Percentiles rank a stretch among this genome's conserved stretches.
Evolutionary conservation across 2,888 invertebrate species (phyloP).

Genomic region (Meteorus cinctellus): DNA sequence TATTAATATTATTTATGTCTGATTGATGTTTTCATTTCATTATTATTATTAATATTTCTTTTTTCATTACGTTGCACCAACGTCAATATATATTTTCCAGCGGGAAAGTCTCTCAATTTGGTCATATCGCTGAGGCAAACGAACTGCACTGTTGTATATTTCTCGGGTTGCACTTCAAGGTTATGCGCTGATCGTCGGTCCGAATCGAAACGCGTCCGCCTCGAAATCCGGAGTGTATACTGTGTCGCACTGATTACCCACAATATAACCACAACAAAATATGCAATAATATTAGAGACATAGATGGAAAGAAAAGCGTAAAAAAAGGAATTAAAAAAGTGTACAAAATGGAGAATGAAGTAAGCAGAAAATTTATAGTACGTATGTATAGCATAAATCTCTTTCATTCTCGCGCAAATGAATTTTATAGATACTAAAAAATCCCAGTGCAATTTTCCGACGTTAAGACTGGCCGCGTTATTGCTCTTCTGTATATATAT

Average conservation of each 20-base stretch:
- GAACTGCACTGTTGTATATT: slow-evolving; percentile 37
- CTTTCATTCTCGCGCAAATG: slow-evolving; percentile 4
- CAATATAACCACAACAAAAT: neutral
- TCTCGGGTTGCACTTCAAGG: slow-evolving; percentile 44
- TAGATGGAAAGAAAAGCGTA: neutral
- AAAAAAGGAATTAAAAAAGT: neutral
- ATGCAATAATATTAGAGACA: neutral
- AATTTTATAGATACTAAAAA: slow-evolving; percentile 32
- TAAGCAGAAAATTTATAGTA: slow-evolving; percentile 2
- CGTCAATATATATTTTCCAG: neutral
- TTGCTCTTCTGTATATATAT: neutral
- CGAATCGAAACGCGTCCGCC: slow-evolving; percentile 45
- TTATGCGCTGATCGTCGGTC: slow-evolving; percentile 44
- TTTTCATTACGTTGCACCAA: neutral
- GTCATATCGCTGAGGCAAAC: slow-evolving; percentile 35
- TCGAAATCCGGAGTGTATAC: slow-evolving; percentile 40
- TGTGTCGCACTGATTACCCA: slow-evolving; percentile 18
- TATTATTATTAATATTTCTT: neutral
- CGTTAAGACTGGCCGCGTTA: slow-evolving; percentile 5
- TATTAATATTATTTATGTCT: slow-evolving; percentile 14
- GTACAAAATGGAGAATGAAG: neutral
- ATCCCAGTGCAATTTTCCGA: neutral
- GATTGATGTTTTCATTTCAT: neutral
- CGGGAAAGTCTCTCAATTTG: slow-evolving; percentile 7
- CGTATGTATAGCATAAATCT: neutral